Base-by-base conservation (phyloP, 1,140 invertebrate genomes). In the Samia ricini region DNA sequence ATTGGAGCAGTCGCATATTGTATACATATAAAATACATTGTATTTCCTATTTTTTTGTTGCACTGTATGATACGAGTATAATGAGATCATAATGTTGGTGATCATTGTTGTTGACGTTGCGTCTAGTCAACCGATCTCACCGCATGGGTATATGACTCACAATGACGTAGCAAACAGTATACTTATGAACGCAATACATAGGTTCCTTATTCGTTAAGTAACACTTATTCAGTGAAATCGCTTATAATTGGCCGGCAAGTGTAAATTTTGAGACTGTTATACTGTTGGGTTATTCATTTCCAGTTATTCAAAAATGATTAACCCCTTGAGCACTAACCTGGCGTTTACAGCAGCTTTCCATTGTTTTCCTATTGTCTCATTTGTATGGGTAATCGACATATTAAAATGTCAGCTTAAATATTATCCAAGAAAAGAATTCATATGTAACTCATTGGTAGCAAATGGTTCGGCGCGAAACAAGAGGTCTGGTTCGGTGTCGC, bases 41-140 rank as follows among this genome's bases (percentile, higher is more conserved):
- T n/a, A n/a, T n/a, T n/a, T n/a, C n/a, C n/a, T 42, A 20, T 33
- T 61, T 83, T 79, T 83, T 88, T 85, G 74, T 82, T 69, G 71
- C 64, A 23, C 49, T 66, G 77, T 81, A 83, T 81, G 77, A 83
- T 78, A n/a, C n/a, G n/a, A n/a, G n/a, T n/a, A 83, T 84, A 88
- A 88, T 86, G 77, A 76, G 78, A 84, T 83, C 78, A 77, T 10
- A 78, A 72, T 71, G 64, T 52, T 79, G 63, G 69, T 81, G 74
- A 82, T 81, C 76, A 83, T 85, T 86, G 83, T 83, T 82, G 77
- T 81, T 81, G 83, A 85, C 78, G 80, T 80, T 81, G 71, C 73
- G 81, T 85, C 83, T 85, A 78, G 77, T 74, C 73, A 76, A 84
- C 71, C 69, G 75, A 80, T 80, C 78, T 72, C 76, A 79, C 64